phyloP scores from a whole-genome alignment of 2,797 vertebrate species.

The Muraenolepis orangiensis region DNA sequence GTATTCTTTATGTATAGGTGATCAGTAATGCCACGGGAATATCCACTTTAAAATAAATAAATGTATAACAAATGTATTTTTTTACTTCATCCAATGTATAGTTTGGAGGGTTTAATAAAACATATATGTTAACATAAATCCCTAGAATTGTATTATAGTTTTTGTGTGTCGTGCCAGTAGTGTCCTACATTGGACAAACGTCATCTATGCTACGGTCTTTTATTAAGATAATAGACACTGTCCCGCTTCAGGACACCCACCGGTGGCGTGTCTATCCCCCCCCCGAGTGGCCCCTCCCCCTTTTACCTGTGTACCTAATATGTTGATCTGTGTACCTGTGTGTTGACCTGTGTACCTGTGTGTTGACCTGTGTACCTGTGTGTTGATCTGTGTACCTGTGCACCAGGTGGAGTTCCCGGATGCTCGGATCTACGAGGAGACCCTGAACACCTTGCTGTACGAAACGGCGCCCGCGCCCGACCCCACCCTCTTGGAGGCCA shows the following conservation, averaged over 20 bases:
- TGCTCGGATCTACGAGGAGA: slow-evolving; percentile 96
- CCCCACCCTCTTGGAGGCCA: slow-evolving; percentile 93
- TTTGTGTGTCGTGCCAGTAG: neutral
- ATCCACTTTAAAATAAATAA: no score
- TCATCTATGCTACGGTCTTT: neutral
- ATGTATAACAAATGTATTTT: no score
- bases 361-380: no score
- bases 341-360: no score
- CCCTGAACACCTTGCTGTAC: slow-evolving; percentile 95
- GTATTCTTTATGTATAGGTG: neutral
- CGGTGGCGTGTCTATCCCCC: no score
- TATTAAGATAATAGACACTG: neutral
- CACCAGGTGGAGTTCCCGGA: slow-evolving; percentile 95
- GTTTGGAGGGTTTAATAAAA: no score
- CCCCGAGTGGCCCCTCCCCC: no score
- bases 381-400: no score
- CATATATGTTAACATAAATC: neutral
- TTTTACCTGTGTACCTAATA: no score
- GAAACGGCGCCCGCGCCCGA: slow-evolving; percentile 96
- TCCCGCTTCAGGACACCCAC: neutral
- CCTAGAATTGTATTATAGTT: neutral
- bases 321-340: no score
- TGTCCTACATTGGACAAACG: neutral
- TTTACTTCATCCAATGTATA: neutral
- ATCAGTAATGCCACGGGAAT: no score